phyloP scores from a whole-genome alignment of 1,140 invertebrate species.

The Bathynomus jamesi region DNA sequence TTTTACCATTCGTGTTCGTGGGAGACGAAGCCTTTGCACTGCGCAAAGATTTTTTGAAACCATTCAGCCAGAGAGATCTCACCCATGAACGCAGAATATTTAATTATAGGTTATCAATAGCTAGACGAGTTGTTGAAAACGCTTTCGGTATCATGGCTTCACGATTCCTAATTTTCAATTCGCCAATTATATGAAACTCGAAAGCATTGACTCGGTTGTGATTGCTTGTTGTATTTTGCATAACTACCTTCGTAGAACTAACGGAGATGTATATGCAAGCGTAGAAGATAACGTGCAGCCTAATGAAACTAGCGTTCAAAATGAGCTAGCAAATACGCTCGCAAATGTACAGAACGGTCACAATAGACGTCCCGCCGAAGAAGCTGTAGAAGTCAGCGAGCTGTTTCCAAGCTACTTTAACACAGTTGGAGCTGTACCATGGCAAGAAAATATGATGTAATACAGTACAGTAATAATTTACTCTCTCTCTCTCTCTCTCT shows the following conservation, averaged over 20 bases:
- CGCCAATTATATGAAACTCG: neutral
- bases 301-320: too few relatives aligned
- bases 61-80: neutral
- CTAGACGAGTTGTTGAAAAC: slow-evolving; percentile 2
- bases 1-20: neutral
- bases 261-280: neutral
- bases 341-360: too few relatives aligned
- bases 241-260: neutral
- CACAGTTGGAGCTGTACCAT: too few relatives aligned
- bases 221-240: slow-evolving; percentile 8
- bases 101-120: slow-evolving; percentile 13
- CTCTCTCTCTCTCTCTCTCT: too few relatives aligned
- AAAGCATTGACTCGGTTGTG: neutral
- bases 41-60: slow-evolving; percentile 3
- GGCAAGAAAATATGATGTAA: too few relatives aligned
- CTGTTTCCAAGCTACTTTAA: too few relatives aligned
- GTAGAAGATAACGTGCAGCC: neutral
- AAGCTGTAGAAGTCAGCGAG: too few relatives aligned
- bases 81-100: slow-evolving; percentile 1
- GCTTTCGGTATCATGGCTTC: slow-evolving; percentile 8
- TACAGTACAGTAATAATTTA: too few relatives aligned
- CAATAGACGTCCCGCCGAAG: too few relatives aligned
- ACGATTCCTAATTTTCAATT: neutral
- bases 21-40: slow-evolving; percentile 11
- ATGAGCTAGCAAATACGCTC: too few relatives aligned